phyloP scores from a whole-genome alignment of 2,797 vertebrate genomes.

The Chelonia mydas region DNA sequence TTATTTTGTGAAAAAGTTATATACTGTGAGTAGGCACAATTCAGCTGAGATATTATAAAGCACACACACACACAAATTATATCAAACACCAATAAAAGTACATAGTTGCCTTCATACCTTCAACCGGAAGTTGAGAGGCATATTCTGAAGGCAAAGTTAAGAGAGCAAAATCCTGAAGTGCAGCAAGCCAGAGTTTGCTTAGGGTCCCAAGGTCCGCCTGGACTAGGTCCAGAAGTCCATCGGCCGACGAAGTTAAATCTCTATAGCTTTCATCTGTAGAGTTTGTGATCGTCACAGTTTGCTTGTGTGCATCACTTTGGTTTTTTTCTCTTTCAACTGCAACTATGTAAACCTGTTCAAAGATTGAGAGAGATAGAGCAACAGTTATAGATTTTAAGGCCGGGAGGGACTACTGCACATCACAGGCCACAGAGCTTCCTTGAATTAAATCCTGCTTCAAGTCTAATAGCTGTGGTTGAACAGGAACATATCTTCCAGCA shows the following conservation, averaged over 20 bases:
- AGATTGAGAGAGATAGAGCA: conserved; percentile 35
- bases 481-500: background rate
- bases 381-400: background rate
- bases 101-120: conserved; percentile 81
- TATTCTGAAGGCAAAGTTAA: conserved; percentile 89
- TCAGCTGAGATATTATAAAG: background rate
- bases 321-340: conserved; percentile 86
- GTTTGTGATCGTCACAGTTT: conserved; percentile 62
- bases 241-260: conserved; percentile 47
- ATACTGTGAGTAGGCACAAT: background rate
- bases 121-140: conserved; percentile 82
- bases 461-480: background rate
- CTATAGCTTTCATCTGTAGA: conserved; percentile 55
- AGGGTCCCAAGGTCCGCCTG: conserved; percentile 87
- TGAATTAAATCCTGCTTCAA: background rate
- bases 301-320: conserved; percentile 60
- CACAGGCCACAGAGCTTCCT: background rate
- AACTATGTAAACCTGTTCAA: conserved; percentile 90
- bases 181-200: conserved; percentile 92
- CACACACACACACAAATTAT: background rate
- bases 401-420: background rate
- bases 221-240: conserved; percentile 88
- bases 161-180: conserved; percentile 91
- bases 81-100: conserved; percentile 4
- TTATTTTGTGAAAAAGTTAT: background rate